These are phyloP conservation scores for Pristionchus exspectatus DNA, from an alignment of 2,888 invertebrate genomes.

Conservation along the genomic window DNA sequence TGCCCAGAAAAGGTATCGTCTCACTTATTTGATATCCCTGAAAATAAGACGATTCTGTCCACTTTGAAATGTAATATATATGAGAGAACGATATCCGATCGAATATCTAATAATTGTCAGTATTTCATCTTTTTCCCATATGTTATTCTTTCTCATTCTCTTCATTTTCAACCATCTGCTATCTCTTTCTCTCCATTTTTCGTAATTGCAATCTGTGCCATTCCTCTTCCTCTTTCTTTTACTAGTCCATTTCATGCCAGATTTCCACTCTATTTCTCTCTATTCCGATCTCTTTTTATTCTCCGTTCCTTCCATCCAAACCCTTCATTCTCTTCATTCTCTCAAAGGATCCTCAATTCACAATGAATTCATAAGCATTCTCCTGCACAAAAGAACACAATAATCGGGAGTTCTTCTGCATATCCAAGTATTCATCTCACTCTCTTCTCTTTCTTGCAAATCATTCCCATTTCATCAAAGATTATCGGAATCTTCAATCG, in stretches of 20 bases:
- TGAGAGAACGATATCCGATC: background rate
- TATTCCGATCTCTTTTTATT: background rate
- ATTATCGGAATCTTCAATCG: background rate
- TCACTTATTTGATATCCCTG: background rate
- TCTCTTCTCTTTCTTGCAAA: background rate
- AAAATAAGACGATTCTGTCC: background rate
- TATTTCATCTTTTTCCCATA: too few species aligned
- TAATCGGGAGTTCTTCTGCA: background rate
- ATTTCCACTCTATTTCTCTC: background rate
- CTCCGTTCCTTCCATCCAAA: background rate
- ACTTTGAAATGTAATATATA: background rate
- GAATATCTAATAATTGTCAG: too few species aligned
- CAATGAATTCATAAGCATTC: background rate
- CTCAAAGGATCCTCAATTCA: background rate
- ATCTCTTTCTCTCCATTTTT: conserved; percentile 19
- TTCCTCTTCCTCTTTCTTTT: background rate
- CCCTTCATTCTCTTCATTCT: too few species aligned
- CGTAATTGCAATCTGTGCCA: background rate
- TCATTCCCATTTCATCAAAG: background rate
- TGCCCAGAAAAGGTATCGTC: conserved; percentile 2
- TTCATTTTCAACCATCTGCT: conserved; percentile 1
- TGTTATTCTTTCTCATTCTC: background rate
- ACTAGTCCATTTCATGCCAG: background rate
- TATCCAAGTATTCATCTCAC: background rate
- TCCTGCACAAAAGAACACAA: background rate